These are phyloP conservation scores for Pedionomus torquatus DNA, from an alignment of 2,113 vertebrate species.

Conservation along the genomic window DNA sequence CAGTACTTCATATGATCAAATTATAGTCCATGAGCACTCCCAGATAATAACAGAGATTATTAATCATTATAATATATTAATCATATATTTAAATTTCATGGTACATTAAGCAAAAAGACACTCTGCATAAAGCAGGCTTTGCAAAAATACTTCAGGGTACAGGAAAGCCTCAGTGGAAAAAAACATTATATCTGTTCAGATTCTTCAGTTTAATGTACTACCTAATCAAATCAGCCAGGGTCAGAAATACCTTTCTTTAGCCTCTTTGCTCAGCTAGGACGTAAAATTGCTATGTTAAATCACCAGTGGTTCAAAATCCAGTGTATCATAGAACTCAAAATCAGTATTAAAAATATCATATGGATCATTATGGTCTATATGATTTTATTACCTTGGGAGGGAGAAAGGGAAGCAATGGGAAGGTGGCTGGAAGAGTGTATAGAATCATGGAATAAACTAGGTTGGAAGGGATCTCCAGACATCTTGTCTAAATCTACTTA, in stretches of 20 bases:
- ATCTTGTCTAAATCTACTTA: background rate
- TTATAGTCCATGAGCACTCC: background rate
- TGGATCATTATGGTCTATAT: background rate
- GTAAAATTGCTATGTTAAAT: background rate
- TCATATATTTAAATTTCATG: background rate
- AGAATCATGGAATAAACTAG: background rate
- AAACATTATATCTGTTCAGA: background rate
- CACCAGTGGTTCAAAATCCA: background rate
- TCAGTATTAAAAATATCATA: background rate
- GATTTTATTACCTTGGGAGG: accelerated
- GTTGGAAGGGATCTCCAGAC: background rate
- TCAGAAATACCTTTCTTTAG: background rate
- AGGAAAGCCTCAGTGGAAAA: background rate
- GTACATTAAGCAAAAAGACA: background rate
- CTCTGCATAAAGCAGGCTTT: background rate
- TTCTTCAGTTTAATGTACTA: background rate
- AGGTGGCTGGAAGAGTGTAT: background rate
- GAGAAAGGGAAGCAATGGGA: accelerated
- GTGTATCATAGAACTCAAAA: background rate
- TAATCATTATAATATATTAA: slow-evolving; percentile 11
- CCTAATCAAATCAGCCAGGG: background rate
- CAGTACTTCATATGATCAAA: background rate
- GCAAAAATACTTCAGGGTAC: background rate
- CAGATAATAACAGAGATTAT: slow-evolving; percentile 5
- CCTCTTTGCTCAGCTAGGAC: background rate